Conservation (phyloP, 2,888 invertebrate species). For the Drosophila paracracens region DNA sequence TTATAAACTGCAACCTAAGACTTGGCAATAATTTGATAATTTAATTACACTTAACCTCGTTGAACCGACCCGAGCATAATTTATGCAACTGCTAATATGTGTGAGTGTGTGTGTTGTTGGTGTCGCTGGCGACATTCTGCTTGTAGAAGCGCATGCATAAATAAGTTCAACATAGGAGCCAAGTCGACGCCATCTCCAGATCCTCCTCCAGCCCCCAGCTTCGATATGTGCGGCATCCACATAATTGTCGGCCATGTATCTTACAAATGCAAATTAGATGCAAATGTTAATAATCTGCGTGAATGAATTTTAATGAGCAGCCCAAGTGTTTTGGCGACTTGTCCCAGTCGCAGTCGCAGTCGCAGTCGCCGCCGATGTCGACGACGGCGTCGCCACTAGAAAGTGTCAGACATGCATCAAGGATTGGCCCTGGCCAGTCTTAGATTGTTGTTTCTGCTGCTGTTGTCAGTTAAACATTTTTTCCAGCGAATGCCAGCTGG, state of each 20-base stretch:
- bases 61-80: slow-evolving; percentile 70
- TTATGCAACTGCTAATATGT: slow-evolving; percentile 68
- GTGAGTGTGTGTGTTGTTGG: slow-evolving; percentile 18
- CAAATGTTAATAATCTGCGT: slow-evolving; percentile 80
- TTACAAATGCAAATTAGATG: slow-evolving; percentile 80
- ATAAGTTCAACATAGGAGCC: slow-evolving; percentile 64
- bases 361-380: slow-evolving; percentile 5
- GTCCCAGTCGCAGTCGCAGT: slow-evolving; percentile 30
- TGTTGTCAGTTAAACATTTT: slow-evolving; percentile 7
- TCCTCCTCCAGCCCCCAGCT: slow-evolving; percentile 2
- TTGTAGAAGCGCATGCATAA: slow-evolving; percentile 76
- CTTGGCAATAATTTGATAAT: slow-evolving; percentile 80
- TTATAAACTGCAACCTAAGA: slow-evolving; percentile 81
- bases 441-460: slow-evolving; percentile 11
- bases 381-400: slow-evolving; percentile 18
- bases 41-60: slow-evolving; percentile 80
- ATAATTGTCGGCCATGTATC: slow-evolving; percentile 81
- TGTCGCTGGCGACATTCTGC: slow-evolving; percentile 64
- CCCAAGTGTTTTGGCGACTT: slow-evolving; percentile 76
- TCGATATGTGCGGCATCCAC: slow-evolving; percentile 73
- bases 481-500: slow-evolving; percentile 53
- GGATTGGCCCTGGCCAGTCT: slow-evolving; percentile 68
- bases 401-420: slow-evolving; percentile 70
- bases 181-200: slow-evolving; percentile 18
- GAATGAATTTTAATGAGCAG: slow-evolving; percentile 78